A percentile compares a stretch with the other conserved stretches of the same genome.
These are phyloP conservation scores for Acridotheres tristis DNA, from an alignment of 2,797 vertebrate genomes.

Conservation along the genomic window DNA sequence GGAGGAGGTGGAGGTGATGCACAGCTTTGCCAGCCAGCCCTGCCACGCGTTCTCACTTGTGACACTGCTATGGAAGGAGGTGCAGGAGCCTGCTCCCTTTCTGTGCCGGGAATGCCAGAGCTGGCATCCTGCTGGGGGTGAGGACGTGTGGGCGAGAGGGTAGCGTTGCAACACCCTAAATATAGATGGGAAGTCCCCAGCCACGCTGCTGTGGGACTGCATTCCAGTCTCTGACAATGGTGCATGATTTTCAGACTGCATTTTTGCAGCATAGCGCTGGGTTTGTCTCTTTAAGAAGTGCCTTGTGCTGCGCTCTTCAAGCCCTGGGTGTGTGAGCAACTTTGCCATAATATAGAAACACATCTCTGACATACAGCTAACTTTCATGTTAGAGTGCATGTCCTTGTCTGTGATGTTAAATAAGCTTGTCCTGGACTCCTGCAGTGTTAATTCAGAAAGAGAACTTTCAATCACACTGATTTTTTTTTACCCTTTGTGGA, in stretches of 20 bases:
- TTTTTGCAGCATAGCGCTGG: not conserved
- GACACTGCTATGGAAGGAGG: rapidly evolving
- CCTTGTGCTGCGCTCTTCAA: not conserved
- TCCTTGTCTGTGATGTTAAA: not conserved
- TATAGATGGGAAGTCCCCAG: constrained; percentile 50
- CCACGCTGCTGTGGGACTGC: not conserved
- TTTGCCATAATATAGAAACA: not conserved
- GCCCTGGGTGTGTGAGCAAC: not conserved
- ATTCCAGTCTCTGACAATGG: not conserved
- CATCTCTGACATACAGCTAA: not conserved
- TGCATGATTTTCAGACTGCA: not conserved
- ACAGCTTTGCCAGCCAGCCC: not conserved
- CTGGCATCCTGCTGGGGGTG: not conserved
- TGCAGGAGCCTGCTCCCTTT: not conserved
- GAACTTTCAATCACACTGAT: not conserved
- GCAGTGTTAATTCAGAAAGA: not conserved
- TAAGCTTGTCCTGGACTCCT: not conserved
- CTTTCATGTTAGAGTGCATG: not conserved
- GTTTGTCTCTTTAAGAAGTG: not conserved
- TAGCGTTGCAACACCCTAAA: constrained; percentile 32
- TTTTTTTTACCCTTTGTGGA: not conserved
- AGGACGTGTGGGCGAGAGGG: not conserved
- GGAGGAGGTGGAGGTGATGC: not conserved
- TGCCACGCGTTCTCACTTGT: rapidly evolving
- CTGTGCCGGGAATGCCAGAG: not conserved